Conservation (phyloP, 2,888 invertebrate genomes). For the Euproctis similis region DNA sequence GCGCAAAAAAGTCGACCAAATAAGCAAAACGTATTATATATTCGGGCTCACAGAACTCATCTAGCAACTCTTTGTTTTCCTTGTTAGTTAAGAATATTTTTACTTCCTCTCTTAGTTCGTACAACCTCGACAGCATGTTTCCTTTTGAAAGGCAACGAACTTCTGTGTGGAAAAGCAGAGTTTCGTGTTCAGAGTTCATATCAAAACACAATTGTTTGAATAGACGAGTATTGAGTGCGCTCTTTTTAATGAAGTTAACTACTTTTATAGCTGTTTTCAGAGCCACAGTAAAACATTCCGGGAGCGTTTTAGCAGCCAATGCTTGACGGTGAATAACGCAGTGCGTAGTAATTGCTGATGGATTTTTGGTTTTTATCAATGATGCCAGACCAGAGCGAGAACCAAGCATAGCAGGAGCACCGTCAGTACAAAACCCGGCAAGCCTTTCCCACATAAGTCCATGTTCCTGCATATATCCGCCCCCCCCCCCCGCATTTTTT, state of each 20-base stretch:
- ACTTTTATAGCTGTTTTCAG: not conserved
- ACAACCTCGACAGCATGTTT: constrained; percentile 1
- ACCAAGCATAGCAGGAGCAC: constrained; percentile 23
- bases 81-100: not conserved
- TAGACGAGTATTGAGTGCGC: constrained; percentile 5
- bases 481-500: no score
- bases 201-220: constrained; percentile 1
- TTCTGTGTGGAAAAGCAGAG: not conserved
- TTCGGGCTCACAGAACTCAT: no score
- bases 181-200: not conserved
- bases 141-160: not conserved
- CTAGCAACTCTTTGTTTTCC: no score
- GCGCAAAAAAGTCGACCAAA: not conserved
- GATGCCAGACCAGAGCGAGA: constrained; percentile 18
- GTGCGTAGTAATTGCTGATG: constrained; percentile 8
- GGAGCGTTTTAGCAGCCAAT: constrained; percentile 14
- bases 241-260: not conserved
- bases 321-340: constrained; percentile 17
- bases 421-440: constrained; percentile 22
- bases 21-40: no score
- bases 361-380: constrained; percentile 17
- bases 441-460: constrained; percentile 19
- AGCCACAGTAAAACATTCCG: no score
- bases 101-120: constrained; percentile 1
- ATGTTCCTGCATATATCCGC: no score